These are phyloP conservation scores for Calyptommatus sinebrachiatus DNA, from an alignment of 2,113 vertebrate genomes.

Conservation along the genomic window DNA sequence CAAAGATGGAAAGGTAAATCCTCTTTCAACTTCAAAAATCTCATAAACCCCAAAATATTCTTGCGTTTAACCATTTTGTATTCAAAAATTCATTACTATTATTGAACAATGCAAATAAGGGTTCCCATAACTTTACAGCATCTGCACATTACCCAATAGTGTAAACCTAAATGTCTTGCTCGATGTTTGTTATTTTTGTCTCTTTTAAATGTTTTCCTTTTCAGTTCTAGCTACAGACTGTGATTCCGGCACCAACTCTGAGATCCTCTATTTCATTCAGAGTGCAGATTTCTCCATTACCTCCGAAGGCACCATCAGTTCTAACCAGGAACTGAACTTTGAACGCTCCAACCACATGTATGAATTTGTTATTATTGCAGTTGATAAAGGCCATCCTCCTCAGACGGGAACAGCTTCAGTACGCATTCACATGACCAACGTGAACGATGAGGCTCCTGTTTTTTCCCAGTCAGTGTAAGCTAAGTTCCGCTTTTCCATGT, in stretches of 20 bases:
- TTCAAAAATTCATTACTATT: too few species aligned
- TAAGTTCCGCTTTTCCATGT: rapidly evolving
- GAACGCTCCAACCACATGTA: conserved; percentile 86
- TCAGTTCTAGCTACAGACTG: conserved; percentile 85
- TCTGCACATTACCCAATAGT: too few species aligned
- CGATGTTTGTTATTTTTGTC: too few species aligned
- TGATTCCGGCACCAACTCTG: conserved; percentile 83
- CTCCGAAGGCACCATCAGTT: conserved; percentile 76
- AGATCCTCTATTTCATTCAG: conserved; percentile 82
- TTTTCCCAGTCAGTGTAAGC: conserved; percentile 84
- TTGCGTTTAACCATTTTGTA: too few species aligned
- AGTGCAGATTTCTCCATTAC: conserved; percentile 83
- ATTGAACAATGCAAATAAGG: too few species aligned
- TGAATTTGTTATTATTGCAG: conserved; percentile 85
- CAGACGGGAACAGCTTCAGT: conserved; percentile 84
- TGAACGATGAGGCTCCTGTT: conserved; percentile 83
- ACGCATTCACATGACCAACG: conserved; percentile 79
- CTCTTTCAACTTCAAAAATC: too few species aligned
- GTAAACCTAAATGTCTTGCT: neutral
- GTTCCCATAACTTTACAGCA: too few species aligned
- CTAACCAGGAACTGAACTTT: conserved; percentile 80
- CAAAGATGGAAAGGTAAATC: too few species aligned
- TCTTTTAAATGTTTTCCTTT: conserved; percentile 26
- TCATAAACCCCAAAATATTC: too few species aligned
- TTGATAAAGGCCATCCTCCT: conserved; percentile 80